Conservation (phyloP, 1,140 invertebrate species). For the Halictus rubicundus region DNA sequence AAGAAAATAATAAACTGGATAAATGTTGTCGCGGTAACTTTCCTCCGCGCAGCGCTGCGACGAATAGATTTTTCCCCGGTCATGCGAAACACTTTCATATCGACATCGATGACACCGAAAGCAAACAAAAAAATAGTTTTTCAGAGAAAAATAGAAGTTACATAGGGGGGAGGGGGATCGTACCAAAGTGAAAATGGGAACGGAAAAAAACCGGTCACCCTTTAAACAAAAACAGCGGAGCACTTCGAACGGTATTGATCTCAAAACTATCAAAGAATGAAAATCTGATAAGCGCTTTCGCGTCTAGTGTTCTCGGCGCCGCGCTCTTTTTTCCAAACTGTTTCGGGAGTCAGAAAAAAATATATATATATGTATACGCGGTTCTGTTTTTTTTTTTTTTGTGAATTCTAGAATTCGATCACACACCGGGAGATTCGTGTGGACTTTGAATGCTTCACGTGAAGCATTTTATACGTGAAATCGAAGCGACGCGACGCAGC, state of each 20-base stretch:
- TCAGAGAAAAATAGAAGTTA: not conserved
- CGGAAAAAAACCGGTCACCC: not conserved
- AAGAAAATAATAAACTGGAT: too few relatives aligned
- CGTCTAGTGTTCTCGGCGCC: not conserved
- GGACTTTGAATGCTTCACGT: constrained; percentile 18
- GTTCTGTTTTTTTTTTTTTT: constrained; percentile 1
- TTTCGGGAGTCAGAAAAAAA: not conserved
- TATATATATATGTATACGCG: not conserved
- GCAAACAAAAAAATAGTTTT: not conserved
- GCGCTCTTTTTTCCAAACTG: not conserved
- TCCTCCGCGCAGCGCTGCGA: too few relatives aligned
- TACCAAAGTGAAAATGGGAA: not conserved
- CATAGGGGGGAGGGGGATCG: not conserved
- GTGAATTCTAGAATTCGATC: constrained; percentile 28
- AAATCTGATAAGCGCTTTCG: constrained; percentile 16
- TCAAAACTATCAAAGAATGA: constrained; percentile 11
- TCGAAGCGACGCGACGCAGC: constrained; percentile 1
- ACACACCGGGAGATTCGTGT: not conserved
- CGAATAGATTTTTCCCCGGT: too few relatives aligned
- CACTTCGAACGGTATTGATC: constrained; percentile 11
- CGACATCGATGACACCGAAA: not conserved
- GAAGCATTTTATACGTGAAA: constrained; percentile 25
- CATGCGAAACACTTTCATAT: not conserved
- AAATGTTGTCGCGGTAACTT: too few relatives aligned
- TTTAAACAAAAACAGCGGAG: not conserved